Evolutionary conservation across 2,888 invertebrate species (phyloP), one percentile per base, ranked within the genome.

Genomic region (Xiphydria camelus): DNA sequence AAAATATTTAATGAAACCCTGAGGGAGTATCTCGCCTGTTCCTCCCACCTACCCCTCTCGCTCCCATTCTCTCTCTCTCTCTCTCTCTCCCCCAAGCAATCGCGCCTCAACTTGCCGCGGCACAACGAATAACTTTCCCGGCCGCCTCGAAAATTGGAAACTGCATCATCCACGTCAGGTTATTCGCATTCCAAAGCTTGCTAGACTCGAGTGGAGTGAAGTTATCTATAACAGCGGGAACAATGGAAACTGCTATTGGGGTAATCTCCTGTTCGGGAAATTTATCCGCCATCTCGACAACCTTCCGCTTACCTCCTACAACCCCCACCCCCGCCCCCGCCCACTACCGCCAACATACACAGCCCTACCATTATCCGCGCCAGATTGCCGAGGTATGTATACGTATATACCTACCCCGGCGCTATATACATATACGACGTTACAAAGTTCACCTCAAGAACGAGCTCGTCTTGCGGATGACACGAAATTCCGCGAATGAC

Each of bases 221-320:
- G 47, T 57, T 54, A 48, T 41, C 59, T 53, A 60, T 60, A 60
- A 62, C 54, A 52, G 48, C 47, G 51, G 54, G 59, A 62, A 59
- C 61, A 61, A 56, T 62, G 59, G 59, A 49, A 61, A 59, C 61
- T 61, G 42, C 61, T 64, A 62, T 59, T 60, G 61, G 56, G 53
- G 60, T 68, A 68, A 68, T 68, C 67, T 68, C 65, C 68, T 64
- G 62, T 64, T 65, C 58, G 59, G 68, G 63, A 68, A 66, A 68
- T 68, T 68, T 64, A 68, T 68, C 63, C 63, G 50, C 58, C 64
- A 60, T 66, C 55, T 56, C 54, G 55, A 51, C 50, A 60, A 61
- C 59, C n/a, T 64, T 66, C 64, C 66, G 56, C 55, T 53, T 53
- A 51, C 49, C 58, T 61, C 57, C 57, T 51, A 50, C 53, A 51